Evolutionary conservation across 2,113 vertebrate genomes (phyloP).

Genomic region (Panurus biarmicus): DNA sequence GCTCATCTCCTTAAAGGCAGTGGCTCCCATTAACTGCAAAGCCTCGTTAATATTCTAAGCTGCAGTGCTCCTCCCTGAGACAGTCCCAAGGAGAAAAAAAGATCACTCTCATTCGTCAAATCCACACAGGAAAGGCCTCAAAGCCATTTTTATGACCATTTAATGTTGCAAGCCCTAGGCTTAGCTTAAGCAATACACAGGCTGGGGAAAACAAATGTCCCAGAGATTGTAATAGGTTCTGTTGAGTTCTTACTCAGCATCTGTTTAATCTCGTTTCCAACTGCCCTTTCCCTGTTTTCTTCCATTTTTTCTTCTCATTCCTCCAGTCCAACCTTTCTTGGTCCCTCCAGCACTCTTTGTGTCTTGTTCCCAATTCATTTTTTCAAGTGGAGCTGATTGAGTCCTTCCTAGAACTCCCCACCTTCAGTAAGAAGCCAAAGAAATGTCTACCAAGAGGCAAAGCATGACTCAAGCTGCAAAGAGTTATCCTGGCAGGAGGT

Average conservation of each 20-base stretch:
- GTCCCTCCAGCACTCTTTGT: background rate
- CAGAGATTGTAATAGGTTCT: background rate
- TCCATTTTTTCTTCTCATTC: background rate
- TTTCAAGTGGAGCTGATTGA: background rate
- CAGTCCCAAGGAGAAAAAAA: background rate
- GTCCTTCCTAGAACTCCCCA: background rate
- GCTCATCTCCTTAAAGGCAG: slow-evolving; percentile 30
- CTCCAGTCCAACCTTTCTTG: background rate
- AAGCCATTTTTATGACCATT: background rate
- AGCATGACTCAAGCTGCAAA: background rate
- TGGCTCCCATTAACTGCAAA: slow-evolving; percentile 4
- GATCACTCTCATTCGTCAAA: background rate
- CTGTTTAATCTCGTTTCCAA: background rate
- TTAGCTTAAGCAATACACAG: background rate
- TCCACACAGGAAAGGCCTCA: background rate
- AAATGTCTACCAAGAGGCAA: background rate
- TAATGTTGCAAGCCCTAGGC: background rate
- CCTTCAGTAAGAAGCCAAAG: background rate
- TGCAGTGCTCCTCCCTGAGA: slow-evolving; percentile 24
- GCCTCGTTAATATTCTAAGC: background rate
- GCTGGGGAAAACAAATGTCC: background rate
- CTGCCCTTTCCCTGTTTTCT: background rate
- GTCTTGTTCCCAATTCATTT: background rate
- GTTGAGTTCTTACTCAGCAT: background rate
- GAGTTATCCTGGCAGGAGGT: background rate